These are phyloP conservation scores for Saturnia pavonia DNA, from an alignment of 2,888 invertebrate species.

Conservation along the genomic window DNA sequence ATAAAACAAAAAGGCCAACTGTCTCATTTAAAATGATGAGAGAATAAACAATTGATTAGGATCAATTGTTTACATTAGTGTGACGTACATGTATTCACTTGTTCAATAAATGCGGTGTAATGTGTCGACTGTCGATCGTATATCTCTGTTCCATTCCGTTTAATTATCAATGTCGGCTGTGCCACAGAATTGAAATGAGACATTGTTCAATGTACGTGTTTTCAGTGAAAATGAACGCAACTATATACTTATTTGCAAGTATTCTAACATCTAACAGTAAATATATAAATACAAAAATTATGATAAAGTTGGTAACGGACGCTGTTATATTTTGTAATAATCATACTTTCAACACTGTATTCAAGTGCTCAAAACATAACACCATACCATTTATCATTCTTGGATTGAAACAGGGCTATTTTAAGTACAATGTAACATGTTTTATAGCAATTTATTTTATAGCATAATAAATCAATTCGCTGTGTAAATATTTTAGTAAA, in stretches of 20 bases:
- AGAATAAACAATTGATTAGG: slow-evolving; percentile 11
- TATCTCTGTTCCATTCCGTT: neutral
- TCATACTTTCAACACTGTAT: neutral
- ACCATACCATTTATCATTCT: neutral
- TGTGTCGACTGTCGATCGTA: neutral
- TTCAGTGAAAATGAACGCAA: neutral
- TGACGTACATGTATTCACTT: neutral
- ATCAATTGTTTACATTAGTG: slow-evolving; percentile 11
- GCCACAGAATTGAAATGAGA: neutral
- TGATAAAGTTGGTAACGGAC: too few species aligned
- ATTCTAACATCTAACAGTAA: too few species aligned
- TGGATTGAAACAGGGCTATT: neutral
- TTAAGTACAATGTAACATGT: neutral
- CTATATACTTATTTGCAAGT: neutral
- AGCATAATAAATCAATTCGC: neutral
- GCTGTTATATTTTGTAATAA: too few species aligned
- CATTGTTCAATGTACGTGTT: neutral
- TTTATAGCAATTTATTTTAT: neutral
- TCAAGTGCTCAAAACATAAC: neutral
- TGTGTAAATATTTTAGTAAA: neutral
- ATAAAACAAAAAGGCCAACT: slow-evolving; percentile 6
- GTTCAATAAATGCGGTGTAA: slow-evolving; percentile 6
- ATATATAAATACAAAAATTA: too few species aligned
- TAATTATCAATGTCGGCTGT: neutral
- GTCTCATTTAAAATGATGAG: neutral